Base-by-base conservation (phyloP, 2,113 vertebrate genomes). In the Hylia prasina region DNA sequence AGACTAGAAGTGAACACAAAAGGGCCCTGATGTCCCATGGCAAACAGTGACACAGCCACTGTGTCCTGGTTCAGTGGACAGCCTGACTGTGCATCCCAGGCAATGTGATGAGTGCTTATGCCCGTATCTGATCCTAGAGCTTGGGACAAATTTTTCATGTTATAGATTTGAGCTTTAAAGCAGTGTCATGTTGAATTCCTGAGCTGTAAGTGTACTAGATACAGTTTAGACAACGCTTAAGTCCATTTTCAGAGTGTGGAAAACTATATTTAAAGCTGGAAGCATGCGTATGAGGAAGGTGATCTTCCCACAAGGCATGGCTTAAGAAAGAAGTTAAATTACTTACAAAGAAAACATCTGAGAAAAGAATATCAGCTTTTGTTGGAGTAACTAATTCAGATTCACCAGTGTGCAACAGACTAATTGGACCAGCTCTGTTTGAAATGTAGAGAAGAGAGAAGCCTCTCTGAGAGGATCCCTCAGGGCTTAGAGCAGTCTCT, bases 401-500 rank as follows among this genome's bases (percentile, higher is more conserved):
- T 93, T 93, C 93, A 96, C 76, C 89, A 88, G 68, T 57, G 78
- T 84, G 86, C 93, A 89, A 93, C 80, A 73, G 88, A 89, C 93
- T 96, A 97, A 96, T 94, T 95, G 82, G 94, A 94, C 72, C 75
- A 79, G 72, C 66, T 91, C 87, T 95, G 70, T 91, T 90, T 97
- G 94, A 94, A 90, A 93, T 54, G 66, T 60, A 92, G 89, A 87
- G 87, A 90, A 87, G 47, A 92, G 68, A 90, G 63, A 87, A 93
- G 79, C 64, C 63, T 94, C 69, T 86, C 76, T 45, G 65, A 92
- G 89, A 96, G 70, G 77, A 92, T 90, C 88, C 82, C 90, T 95
- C 66, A 89, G 82, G 84, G 92, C 79, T 90, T 88, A 87, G 64
- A 89, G 44, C 66, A 92, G 81, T 85, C 66, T 96, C 87, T 92